These are phyloP conservation scores for Sphaerodactylus townsendi DNA, from an alignment of 2,113 vertebrate species.

Conservation along the genomic window DNA sequence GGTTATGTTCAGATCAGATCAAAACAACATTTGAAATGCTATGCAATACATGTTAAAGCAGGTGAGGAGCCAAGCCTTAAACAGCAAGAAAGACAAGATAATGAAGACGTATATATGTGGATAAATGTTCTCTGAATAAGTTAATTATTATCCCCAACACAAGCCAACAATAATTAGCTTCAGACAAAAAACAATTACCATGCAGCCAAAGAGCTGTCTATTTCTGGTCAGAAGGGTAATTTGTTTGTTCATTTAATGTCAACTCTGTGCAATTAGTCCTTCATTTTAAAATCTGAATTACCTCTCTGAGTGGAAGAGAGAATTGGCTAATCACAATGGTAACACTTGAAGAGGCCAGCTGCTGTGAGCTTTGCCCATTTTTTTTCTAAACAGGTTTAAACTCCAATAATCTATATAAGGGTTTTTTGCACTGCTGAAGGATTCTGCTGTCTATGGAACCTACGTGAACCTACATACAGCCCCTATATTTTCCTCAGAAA, in stretches of 20 bases:
- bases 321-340: conserved; percentile 20
- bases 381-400: conserved; percentile 10
- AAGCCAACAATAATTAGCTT: conserved; percentile 60
- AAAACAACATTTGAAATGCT: conserved; percentile 15
- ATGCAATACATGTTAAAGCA: background rate
- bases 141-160: conserved; percentile 55
- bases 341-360: conserved; percentile 8
- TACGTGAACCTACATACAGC: too few relatives aligned
- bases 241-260: conserved; percentile 39
- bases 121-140: conserved; percentile 36
- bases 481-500: too few relatives aligned
- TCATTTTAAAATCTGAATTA: conserved; percentile 46
- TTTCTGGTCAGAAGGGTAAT: conserved; percentile 54
- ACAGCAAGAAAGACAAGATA: conserved; percentile 38
- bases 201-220: conserved; percentile 19
- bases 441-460: too few relatives aligned
- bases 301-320: conserved; percentile 19
- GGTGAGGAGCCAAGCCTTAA: background rate
- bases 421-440: too few relatives aligned
- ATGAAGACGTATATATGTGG: conserved; percentile 30
- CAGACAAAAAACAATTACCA: conserved; percentile 59
- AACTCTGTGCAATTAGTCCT: conserved; percentile 45
- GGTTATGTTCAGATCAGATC: conserved; percentile 28
- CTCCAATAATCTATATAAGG: background rate
- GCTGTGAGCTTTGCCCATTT: conserved; percentile 15